These are phyloP conservation scores for Prochilodus magdalenae DNA, from an alignment of 2,113 vertebrate species.

Conservation along the genomic window DNA sequence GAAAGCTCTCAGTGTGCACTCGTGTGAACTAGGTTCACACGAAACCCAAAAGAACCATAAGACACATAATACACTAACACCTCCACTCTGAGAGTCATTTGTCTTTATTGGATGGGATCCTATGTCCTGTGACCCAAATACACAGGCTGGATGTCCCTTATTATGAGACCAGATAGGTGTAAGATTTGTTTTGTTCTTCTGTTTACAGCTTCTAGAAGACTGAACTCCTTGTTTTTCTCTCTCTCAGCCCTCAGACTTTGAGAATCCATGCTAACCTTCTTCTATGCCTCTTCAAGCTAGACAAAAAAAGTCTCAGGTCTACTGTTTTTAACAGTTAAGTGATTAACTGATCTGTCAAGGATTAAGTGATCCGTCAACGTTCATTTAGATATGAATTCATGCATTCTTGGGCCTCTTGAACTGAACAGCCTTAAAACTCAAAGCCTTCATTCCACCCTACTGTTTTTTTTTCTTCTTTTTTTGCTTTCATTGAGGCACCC, in stretches of 20 bases:
- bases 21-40: neutral
- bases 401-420: constrained; percentile 5
- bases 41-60: neutral
- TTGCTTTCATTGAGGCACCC: constrained; percentile 51
- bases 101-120: constrained; percentile 30
- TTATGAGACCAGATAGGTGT: constrained; percentile 11
- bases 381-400: neutral
- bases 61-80: neutral
- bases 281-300: neutral
- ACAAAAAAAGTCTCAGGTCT: neutral
- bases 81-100: neutral
- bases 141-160: constrained; percentile 14
- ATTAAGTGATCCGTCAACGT: neutral
- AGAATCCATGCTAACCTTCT: too few relatives aligned
- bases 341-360: neutral
- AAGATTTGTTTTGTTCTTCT: neutral
- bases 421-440: neutral
- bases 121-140: constrained; percentile 8
- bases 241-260: too few relatives aligned
- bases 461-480: too few relatives aligned
- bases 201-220: neutral
- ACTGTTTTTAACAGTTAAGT: neutral
- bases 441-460: neutral
- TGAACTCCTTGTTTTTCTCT: neutral
- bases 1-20: neutral